Conservation (phyloP, 2,797 vertebrate genomes). For the Pipistrellus pipistrellus region DNA sequence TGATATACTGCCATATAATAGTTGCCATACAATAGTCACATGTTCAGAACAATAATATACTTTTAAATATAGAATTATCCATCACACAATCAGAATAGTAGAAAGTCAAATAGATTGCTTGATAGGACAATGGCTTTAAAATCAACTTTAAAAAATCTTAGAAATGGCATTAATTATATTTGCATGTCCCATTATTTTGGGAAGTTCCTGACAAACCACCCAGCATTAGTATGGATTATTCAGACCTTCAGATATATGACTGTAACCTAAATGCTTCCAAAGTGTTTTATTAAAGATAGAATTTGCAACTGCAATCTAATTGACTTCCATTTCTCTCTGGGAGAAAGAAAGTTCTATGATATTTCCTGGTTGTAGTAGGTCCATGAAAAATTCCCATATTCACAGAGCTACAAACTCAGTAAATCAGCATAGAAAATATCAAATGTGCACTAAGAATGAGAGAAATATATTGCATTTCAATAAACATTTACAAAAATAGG, state of each 20-base stretch:
- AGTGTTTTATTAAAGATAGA: not conserved
- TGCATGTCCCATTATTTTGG: not conserved
- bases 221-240: not conserved
- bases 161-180: not conserved
- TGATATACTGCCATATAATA: not conserved
- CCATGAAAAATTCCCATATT: not conserved
- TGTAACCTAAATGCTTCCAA: not conserved
- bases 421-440: not conserved
- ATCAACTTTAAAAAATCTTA: not conserved
- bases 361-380: not conserved
- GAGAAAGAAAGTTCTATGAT: not conserved
- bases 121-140: not conserved
- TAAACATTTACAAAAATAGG: slow-evolving; percentile 14
- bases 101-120: not conserved
- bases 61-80: not conserved
- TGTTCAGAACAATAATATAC: not conserved
- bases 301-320: not conserved
- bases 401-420: not conserved
- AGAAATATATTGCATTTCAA: slow-evolving; percentile 7
- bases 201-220: not conserved
- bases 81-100: not conserved
- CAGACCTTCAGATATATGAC: not conserved
- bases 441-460: not conserved
- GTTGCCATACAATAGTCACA: not conserved
- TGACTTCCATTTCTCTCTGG: not conserved